Evolutionary conservation across 2,797 vertebrate genomes (phyloP), one percentile per base, ranked within the genome.

Genomic region (Picus viridis): DNA sequence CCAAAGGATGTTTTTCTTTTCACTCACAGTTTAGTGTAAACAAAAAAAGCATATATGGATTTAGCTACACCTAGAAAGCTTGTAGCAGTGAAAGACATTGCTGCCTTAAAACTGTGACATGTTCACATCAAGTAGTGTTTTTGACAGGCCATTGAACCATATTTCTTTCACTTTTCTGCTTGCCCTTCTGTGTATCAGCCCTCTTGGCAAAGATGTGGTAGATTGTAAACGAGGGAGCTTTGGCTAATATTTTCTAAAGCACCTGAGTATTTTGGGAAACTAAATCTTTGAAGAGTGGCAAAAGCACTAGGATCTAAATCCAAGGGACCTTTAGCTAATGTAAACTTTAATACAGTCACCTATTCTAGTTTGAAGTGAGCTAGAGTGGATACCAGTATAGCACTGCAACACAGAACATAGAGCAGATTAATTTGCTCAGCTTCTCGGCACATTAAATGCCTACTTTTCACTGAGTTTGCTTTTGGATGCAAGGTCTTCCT

Each of bases 1-100:
- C 76, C 49, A 84, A 51, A 93, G 34, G 41, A 30, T 78, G 86
- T 94, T 77, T 77, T 88, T 94, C 84, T 92, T 63, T 80, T 65
- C 70, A 10, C 45, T 92, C 63, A 76, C 69, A 53, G 32, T 65
- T 39, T 34, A 68, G 54, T 76, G 58, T 76, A 92, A 93, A 83
- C 76, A 86, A 69, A 90, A 90, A 86, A 59, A 80, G 61, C 5
- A 9, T 74, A 64, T 59, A 49, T 2, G 13, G 10, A 47, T 79
- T 22, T 82, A 76, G 57, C 47, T 90, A 58, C 83, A 93, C 74
- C 88, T 94, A 59, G 74, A 84, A 86, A 69, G 56, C 64, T 69
- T 67, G 32, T 70, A 80, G 73, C 65, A 73, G 39, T 73, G 69
- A 65, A 74, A 43, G 85, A 43, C 30, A 1, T 56, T 59, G 65